Conservation (phyloP, 2,797 vertebrate genomes). For the Helicolenus hilgendorfi region DNA sequence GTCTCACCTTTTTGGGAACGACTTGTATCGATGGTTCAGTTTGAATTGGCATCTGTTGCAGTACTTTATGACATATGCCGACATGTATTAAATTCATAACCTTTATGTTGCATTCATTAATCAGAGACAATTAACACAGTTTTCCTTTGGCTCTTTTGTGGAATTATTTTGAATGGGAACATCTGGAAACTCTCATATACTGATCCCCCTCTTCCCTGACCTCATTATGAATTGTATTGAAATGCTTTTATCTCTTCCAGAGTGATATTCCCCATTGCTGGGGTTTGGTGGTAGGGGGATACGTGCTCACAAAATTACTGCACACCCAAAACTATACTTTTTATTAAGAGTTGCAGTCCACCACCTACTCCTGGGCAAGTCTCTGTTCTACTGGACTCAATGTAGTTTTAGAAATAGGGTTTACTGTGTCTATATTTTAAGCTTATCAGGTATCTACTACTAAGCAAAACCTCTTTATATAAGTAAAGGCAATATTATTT, state of each 20-base stretch:
- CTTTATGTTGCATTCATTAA: conserved; percentile 52
- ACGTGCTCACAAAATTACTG: conserved; percentile 29
- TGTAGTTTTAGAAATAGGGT: too few species aligned
- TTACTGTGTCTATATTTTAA: conserved; percentile 10
- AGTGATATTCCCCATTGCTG: conserved; percentile 37
- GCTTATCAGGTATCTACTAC: background rate
- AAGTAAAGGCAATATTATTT: background rate
- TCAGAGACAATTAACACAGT: conserved; percentile 44
- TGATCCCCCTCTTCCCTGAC: conserved; percentile 51
- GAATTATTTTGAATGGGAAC: conserved; percentile 71
- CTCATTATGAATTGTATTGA: conserved; percentile 69
- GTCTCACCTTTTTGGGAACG: conserved; percentile 53
- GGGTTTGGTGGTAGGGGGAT: background rate
- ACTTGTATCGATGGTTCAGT: conserved; percentile 21
- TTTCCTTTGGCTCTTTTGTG: conserved; percentile 53
- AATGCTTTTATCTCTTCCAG: conserved; percentile 46
- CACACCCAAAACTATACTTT: background rate
- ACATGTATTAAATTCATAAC: conserved; percentile 40
- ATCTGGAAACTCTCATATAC: conserved; percentile 72
- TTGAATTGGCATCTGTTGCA: conserved; percentile 39
- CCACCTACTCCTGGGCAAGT: background rate
- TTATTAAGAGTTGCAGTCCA: background rate
- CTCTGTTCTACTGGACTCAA: background rate
- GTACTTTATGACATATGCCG: conserved; percentile 39
- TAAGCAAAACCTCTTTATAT: background rate